phyloP scores from a whole-genome alignment of 2,113 vertebrate species.

The Arenaria interpres region DNA sequence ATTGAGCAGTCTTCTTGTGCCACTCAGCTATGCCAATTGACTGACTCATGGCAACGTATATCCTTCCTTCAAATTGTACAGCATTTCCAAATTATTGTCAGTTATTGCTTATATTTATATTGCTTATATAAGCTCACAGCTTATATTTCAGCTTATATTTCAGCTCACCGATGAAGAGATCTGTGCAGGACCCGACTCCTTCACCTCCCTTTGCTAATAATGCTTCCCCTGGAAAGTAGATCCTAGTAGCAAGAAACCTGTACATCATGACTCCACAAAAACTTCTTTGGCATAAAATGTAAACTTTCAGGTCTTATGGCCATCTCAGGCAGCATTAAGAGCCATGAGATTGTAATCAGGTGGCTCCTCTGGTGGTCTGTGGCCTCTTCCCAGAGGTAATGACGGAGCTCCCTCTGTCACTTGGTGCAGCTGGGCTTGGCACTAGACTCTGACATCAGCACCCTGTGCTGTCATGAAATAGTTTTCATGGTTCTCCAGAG shows the following conservation, averaged over 20 bases:
- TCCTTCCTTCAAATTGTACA: neutral
- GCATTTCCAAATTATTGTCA: neutral
- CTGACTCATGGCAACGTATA: neutral
- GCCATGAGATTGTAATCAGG: neutral
- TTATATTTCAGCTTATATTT: neutral
- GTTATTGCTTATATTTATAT: neutral
- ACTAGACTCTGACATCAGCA: neutral
- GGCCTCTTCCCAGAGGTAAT: rapidly evolving
- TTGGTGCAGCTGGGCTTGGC: neutral
- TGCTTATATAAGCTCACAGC: too few relatives aligned
- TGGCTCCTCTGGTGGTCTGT: neutral
- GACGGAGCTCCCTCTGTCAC: rapidly evolving
- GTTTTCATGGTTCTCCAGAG: neutral
- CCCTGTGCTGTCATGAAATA: rapidly evolving
- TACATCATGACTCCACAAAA: neutral
- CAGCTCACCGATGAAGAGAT: neutral
- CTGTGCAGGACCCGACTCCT: neutral
- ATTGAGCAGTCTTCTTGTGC: neutral
- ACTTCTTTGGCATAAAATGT: neutral
- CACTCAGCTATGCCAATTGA: neutral
- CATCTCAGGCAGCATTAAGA: neutral
- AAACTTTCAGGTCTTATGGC: neutral
- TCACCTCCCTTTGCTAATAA: neutral
- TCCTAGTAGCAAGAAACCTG: neutral
- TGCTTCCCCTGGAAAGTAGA: neutral